Base-by-base conservation (phyloP, 2,797 vertebrate genomes). In the Astyanax mexicanus region DNA sequence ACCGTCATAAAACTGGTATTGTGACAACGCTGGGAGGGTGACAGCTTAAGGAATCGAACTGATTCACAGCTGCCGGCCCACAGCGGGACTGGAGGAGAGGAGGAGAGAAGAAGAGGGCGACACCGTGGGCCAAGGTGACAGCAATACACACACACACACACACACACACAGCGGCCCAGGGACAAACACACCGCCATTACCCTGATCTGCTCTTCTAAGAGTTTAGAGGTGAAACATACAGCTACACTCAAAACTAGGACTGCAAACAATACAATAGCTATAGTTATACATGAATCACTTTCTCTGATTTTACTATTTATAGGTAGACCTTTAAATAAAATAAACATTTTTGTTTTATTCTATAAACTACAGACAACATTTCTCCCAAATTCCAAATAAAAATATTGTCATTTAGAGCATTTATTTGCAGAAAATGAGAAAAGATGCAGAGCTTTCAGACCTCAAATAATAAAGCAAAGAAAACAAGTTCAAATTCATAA, bases 31-130 rank as follows among this genome's bases (percentile, higher is more conserved):
- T 54, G 78, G 75, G 77, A 84, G 80, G 77, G 83, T 74, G 80
- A 84, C 83, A 84, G 83, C 80, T 79, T 82, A 79, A 79, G 77
- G 69, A 79, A 82, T 82, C 57, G 73, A 72, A 79, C 75, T 82
- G 83, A 82, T 84, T 84, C 83, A 80, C 75, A 74, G 72, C 72
- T 58, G 55, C 11, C 29, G n/a, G 55, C 9, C 54, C 54, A 35
- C 55, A n/a, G 29, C 29, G 3, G 55, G 51, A 52, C 19, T 23
- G 21, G 12, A 25, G 51, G 15, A 32, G 25, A 6, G 29, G 35
- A 29, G 49, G 77, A 57, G 57, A 62, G 37, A 51, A 76, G 57
- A 58, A 69, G 57, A 76, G 52, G 69, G 35, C 13, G 8, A 79
- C 60, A 29, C 52, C 6, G 23, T 47, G 11, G 55, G 58, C 77